Evolutionary conservation across 1,140 invertebrate species (phyloP), one percentile per base, ranked within the genome.

Genomic region (Phymastichus coffea): DNA sequence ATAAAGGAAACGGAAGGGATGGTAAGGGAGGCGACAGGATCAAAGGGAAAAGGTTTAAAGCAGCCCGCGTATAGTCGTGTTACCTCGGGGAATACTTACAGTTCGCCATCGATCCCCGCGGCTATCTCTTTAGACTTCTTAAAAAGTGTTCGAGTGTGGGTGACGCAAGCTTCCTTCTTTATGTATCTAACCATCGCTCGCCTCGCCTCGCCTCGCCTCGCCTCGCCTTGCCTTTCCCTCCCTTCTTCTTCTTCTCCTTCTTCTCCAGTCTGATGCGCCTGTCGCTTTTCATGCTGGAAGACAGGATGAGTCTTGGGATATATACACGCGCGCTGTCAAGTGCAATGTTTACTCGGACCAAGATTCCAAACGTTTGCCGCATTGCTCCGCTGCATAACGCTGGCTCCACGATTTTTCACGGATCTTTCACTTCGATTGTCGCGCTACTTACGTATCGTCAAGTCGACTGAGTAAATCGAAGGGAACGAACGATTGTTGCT

Each of bases 101-200:
- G 28, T 51, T 51, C 33, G 30, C 17, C 30, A 51, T 51, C 20
- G 47, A 37, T 51, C 33, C 35, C 9, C 15, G 10, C 33, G 19
- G 48, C 25, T 52, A 33, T 43, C 48, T 58, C 48, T 52, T 58
- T 44, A 51, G 47, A 52, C 47, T 51, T 51, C 47, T 52, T 58
- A 52, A 58, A 52, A 35, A 51, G 47, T n/a, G n/a, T 52, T 52
- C 38, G 17, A 57, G 19, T 43, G 26, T 51, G 35, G 46, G 37
- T 44, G 37, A 26, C 22, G 19, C 26, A n/a, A n/a, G n/a, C n/a
- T n/a, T n/a, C n/a, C n/a, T n/a, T n/a, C n/a, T n/a, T n/a, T n/a
- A n/a, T n/a, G n/a, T n/a, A n/a, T n/a, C n/a, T n/a, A n/a, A n/a
- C n/a, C n/a, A n/a, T n/a, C n/a, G n/a, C n/a, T n/a, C n/a, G n/a